A percentile compares a stretch with the other conserved stretches of the same genome.
Evolutionary conservation across 2,113 vertebrate genomes (phyloP).

Genomic region (Mastomys natalensis): DNA sequence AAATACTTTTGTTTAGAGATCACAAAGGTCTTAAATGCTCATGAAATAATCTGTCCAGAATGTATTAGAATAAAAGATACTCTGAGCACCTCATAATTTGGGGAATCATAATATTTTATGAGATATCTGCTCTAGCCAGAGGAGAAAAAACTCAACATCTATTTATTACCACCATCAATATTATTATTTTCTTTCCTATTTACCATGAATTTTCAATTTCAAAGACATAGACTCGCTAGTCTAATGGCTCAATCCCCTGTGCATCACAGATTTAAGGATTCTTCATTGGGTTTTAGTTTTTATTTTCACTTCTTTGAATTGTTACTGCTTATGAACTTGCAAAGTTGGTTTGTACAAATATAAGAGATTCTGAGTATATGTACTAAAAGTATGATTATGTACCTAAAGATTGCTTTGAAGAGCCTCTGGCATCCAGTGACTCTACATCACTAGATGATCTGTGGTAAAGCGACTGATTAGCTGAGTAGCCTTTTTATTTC

Average conservation of each 20-base stretch:
- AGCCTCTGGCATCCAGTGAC: not conserved
- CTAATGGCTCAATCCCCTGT: not conserved
- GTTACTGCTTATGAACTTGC: not conserved
- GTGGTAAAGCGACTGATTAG: not conserved
- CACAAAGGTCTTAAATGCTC: not conserved
- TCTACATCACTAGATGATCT: not conserved
- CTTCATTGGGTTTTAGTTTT: not conserved
- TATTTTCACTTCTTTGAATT: not conserved
- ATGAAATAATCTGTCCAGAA: not conserved
- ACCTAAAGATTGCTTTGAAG: not conserved
- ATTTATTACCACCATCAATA: not conserved
- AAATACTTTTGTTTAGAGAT: not conserved
- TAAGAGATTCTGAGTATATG: not conserved
- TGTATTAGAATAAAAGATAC: not conserved
- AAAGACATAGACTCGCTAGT: conserved; percentile 26
- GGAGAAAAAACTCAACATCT: not conserved
- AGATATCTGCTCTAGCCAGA: too few species aligned
- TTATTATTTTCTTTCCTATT: conserved; percentile 8
- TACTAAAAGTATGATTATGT: not conserved
- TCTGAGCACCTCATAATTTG: not conserved
- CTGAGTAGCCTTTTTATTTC: too few species aligned
- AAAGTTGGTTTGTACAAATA: not conserved
- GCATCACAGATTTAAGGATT: not conserved
- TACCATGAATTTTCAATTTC: not conserved
- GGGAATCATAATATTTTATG: not conserved